Evolutionary conservation across 2,888 invertebrate species (phyloP), one percentile per base, ranked within the genome.

Genomic region (Lordiphosa fenestrarum): DNA sequence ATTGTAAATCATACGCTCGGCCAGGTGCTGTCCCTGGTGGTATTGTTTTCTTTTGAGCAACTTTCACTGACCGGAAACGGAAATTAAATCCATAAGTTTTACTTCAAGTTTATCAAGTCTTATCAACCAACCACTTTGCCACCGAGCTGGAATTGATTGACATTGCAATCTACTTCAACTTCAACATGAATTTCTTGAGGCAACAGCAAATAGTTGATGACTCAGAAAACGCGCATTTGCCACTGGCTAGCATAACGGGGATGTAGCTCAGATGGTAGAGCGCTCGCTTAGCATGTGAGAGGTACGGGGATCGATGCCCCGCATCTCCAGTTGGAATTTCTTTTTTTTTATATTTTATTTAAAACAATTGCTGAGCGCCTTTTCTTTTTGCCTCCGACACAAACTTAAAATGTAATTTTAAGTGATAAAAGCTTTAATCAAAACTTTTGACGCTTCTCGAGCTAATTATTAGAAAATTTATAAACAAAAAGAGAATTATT

Each of bases 201-300:
- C 13, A 7, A 10, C 15, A 33, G n/a, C 23, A 10, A 35, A 5
- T 1, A 3, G 23, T 10, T 6, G 12, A 41, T 33, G 15, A 65
- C 3, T 12, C 3, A 6, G 1, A 3, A 58, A 25, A 15, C 13
- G 39, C 9, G 9, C 46, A 37, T 33, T 47, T 15, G 44, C 2
- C 44, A 4, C 12, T 4, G 0, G 1, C 37, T 12, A 30, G 3
- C 23, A 33, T 49, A 38, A 35, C 49, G 89, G 88, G 88, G 89
- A 89, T 88, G 88, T 89, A 89, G 89, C 89, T 88, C 88, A 88
- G 89, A 88, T 88, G 88, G 88, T 88, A 88, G 89, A 88, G 89
- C 88, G 89, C 89, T 88, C 89, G 89, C 89, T 88, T 88, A 88
- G 88, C 88, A 88, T 88, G 88, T 88, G 89, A 88, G 89, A 88